Conservation (phyloP, 2,113 vertebrate genomes). For the Noturus placidus region DNA sequence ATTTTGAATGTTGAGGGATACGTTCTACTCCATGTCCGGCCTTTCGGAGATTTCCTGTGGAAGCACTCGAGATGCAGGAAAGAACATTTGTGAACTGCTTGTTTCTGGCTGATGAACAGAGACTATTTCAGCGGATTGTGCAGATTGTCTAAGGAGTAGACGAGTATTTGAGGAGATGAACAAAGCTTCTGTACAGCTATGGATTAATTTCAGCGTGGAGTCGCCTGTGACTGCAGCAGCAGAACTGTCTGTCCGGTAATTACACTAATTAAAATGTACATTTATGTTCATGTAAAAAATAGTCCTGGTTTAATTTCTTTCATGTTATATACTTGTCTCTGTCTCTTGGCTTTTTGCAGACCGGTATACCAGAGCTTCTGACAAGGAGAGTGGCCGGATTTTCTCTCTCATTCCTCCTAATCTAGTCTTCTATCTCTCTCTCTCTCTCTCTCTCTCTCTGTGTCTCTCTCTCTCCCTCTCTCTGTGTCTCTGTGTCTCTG, state of each 20-base stretch:
- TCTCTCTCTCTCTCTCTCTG: background rate
- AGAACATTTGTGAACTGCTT: constrained; percentile 28
- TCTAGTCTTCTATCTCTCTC: background rate
- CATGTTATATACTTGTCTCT: background rate
- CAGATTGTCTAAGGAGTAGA: constrained; percentile 30
- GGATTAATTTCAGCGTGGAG: constrained; percentile 23
- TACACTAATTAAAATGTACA: background rate
- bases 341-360: background rate
- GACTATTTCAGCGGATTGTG: constrained; percentile 6
- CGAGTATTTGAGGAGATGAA: constrained; percentile 4
- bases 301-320: background rate
- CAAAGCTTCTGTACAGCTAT: constrained; percentile 46
- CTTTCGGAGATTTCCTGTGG: constrained; percentile 36
- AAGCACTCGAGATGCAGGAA: constrained; percentile 16
- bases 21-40: background rate
- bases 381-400: background rate
- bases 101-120: constrained; percentile 32
- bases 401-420: background rate
- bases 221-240: background rate
- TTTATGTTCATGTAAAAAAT: background rate
- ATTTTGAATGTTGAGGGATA: constrained; percentile 42
- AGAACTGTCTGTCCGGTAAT: constrained; percentile 44
- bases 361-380: constrained; percentile 16
- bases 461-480: background rate
- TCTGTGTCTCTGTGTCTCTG: background rate